Evolutionary conservation across 1,140 invertebrate species (phyloP).

Genomic region (Hermetia illucens): DNA sequence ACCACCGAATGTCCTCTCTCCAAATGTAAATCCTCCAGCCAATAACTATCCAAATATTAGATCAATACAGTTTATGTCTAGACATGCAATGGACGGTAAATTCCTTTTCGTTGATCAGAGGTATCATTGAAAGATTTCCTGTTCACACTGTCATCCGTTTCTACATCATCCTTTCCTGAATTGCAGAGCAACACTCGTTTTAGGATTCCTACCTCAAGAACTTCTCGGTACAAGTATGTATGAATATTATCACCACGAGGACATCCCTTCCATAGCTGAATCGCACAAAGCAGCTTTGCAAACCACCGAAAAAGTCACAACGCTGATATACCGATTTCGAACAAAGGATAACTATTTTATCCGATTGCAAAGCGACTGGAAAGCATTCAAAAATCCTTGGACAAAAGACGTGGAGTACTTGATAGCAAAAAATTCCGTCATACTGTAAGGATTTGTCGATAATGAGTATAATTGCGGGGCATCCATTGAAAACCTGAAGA

Average conservation of each 20-base stretch:
- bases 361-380: slow-evolving; percentile 68
- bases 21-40: slow-evolving; percentile 25
- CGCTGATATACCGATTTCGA: slow-evolving; percentile 63
- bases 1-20: slow-evolving; percentile 38
- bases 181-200: slow-evolving; percentile 66
- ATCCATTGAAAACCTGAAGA: no score
- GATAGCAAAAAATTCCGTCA: slow-evolving; percentile 67
- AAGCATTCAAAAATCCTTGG: slow-evolving; percentile 80
- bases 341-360: slow-evolving; percentile 62
- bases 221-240: slow-evolving; percentile 84
- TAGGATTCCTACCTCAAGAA: slow-evolving; percentile 88
- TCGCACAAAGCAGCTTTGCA: slow-evolving; percentile 70
- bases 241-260: slow-evolving; percentile 80
- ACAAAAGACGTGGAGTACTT: slow-evolving; percentile 83
- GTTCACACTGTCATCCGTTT: neutral
- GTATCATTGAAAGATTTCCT: no score
- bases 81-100: slow-evolving; percentile 88
- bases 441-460: slow-evolving; percentile 38
- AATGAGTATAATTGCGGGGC: slow-evolving; percentile 15
- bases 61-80: slow-evolving; percentile 58
- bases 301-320: slow-evolving; percentile 44
- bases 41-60: slow-evolving; percentile 32
- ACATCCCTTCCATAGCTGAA: slow-evolving; percentile 65
- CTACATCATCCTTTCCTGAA: no score
- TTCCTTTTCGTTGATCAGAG: slow-evolving; percentile 91